A percentile compares a stretch with the other conserved stretches of the same genome.
phyloP scores from a whole-genome alignment of 1,140 invertebrate species.

The Drosophila melanica region DNA sequence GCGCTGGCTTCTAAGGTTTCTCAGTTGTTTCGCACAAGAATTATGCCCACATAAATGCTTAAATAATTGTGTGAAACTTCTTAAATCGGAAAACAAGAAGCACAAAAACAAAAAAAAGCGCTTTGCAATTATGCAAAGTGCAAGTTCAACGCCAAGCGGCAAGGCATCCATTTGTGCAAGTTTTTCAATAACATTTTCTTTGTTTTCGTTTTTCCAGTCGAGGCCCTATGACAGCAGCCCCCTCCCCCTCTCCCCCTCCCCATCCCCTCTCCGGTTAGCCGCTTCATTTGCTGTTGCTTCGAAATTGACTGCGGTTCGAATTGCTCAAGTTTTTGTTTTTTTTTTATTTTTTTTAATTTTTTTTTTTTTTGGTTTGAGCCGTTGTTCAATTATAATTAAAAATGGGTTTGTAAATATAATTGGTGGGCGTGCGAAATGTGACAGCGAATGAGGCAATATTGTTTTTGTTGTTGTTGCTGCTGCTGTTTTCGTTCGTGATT shows the following conservation, averaged over 20 bases:
- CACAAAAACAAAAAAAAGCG: not conserved
- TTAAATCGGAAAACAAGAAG: not conserved
- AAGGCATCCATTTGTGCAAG: constrained; percentile 28
- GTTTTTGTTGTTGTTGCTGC: constrained; percentile 20
- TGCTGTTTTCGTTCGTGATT: constrained; percentile 56
- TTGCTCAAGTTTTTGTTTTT: constrained; percentile 38
- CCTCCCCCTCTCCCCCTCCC: not conserved
- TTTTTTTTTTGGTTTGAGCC: not conserved
- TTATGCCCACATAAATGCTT: constrained; percentile 52
- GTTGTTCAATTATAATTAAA: constrained; percentile 73
- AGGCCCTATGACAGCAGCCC: no score
- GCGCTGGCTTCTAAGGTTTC: constrained; percentile 6
- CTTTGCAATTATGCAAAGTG: constrained; percentile 77
- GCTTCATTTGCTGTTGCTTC: constrained; percentile 63
- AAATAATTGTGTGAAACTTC: constrained; percentile 68
- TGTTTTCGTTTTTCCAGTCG: not conserved
- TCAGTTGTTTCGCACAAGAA: constrained; percentile 57
- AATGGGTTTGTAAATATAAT: constrained; percentile 79
- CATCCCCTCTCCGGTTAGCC: constrained; percentile 42
- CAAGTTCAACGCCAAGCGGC: constrained; percentile 71
- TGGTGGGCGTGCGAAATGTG: constrained; percentile 66
- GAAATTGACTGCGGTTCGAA: constrained; percentile 50
- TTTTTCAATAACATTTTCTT: constrained; percentile 14
- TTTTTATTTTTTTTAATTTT: not conserved
- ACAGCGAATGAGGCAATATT: constrained; percentile 51